Base-by-base conservation (phyloP, 2,888 invertebrate species). In the Esperia sulphurella region DNA sequence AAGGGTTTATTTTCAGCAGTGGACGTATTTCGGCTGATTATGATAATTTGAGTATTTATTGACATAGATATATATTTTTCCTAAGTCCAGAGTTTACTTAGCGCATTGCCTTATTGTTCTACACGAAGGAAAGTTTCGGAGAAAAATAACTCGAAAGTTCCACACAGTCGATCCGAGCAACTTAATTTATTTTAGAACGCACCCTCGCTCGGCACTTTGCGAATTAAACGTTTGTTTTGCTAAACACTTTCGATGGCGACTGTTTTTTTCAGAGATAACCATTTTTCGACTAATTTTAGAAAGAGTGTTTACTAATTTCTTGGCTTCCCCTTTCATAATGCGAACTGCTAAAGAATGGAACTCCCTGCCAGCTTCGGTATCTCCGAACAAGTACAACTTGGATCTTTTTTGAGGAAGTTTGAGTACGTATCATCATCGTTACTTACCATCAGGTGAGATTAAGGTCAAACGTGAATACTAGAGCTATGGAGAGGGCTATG, bases 111-210 rank as follows among this genome's bases (percentile, higher is more conserved):
- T 53, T 58, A 55, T 45, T 49, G 53, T 54, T 46, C 28, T 48
- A 39, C 14, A 46, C 45, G 41, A 41, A 46, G 13, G 39, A 43
- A 71, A 72, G 54, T 69, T 72, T 55, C 49, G 6, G 57, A 63
- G 68, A 68, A 74, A 73, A 74, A 71, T 71, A 70, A 63, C 58
- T 53, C 51, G 55, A 57, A 62, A 66, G 57, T 61, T 61, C 63
- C 63, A 68, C 39, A 39, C 14, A 39, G 39, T n/a, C 39, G 14
- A 29, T 12, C 38, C 29, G 44, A 52, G 13, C 40, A 53, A 56
- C 56, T 60, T 64, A 65, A 65, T 64, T 68, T 65, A 62, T 62
- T 65, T 64, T 56, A 54, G 55, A 69, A 61, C 52, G 14, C 9
- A 50, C 31, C 46, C 48, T 14, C 41, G 10, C 28, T 28, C 12